Evolutionary conservation across 30 jellyfish, hydroid and myxozoan genomes (phyloP).

Genomic region (Chrysaora quinquecirrha): DNA sequence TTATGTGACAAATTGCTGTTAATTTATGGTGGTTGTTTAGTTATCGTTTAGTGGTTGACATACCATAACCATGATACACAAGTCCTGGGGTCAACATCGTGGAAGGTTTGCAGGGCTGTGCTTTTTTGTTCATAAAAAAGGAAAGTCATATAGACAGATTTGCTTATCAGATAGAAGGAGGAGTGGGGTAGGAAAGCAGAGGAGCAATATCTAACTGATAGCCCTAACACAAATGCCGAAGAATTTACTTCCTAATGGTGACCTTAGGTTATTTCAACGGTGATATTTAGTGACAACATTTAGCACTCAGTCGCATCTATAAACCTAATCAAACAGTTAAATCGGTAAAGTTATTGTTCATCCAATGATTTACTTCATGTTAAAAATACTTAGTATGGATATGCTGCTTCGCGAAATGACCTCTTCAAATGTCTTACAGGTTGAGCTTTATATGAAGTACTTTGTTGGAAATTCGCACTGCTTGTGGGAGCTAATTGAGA

Average conservation of each 20-base stretch:
- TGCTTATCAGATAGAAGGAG: too few species aligned
- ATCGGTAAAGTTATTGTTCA: constrained; percentile 23
- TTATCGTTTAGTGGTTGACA: too few species aligned
- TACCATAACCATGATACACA: too few species aligned
- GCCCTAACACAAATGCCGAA: too few species aligned
- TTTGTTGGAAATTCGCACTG: constrained; percentile 63
- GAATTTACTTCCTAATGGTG: neutral
- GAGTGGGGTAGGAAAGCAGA: too few species aligned
- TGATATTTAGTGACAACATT: neutral
- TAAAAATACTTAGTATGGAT: constrained; percentile 54
- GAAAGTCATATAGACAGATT: too few species aligned
- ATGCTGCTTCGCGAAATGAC: constrained; percentile 71
- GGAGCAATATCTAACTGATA: too few species aligned
- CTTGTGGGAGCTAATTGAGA: constrained; percentile 82
- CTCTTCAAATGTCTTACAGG: constrained; percentile 82
- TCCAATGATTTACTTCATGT: constrained; percentile 4
- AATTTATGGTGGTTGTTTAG: too few species aligned
- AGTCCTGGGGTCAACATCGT: too few species aligned
- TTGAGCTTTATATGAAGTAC: constrained; percentile 69
- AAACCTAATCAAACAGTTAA: neutral
- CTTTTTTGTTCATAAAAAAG: too few species aligned
- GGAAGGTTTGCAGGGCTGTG: too few species aligned
- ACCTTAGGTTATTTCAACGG: neutral
- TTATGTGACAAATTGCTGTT: too few species aligned
- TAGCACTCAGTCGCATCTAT: neutral